phyloP scores from a whole-genome alignment of 2,113 vertebrate genomes.

The Mustelus asterias region DNA sequence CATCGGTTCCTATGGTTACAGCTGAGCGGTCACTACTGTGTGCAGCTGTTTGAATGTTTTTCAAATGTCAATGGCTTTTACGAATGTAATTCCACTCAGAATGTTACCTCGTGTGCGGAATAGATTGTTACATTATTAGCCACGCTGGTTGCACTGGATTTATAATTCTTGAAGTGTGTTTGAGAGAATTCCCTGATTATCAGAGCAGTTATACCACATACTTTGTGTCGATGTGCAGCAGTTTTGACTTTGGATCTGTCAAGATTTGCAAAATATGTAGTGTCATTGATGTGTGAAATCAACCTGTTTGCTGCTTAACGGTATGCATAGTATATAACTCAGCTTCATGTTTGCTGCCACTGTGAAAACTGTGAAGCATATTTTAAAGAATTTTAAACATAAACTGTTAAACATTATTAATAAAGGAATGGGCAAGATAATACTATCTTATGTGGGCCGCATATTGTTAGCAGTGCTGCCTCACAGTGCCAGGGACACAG shows the following conservation, averaged over 20 bases:
- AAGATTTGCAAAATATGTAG: neutral
- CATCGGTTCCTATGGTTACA: neutral
- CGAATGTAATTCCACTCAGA: neutral
- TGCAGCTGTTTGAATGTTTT: constrained; percentile 21
- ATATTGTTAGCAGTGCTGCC: neutral
- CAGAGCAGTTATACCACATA: neutral
- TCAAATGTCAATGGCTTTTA: neutral
- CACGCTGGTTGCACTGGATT: neutral
- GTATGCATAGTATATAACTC: neutral
- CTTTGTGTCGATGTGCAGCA: neutral
- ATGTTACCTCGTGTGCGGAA: neutral
- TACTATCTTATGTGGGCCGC: neutral
- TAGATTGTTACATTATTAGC: neutral
- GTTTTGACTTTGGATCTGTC: neutral
- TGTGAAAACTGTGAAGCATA: neutral
- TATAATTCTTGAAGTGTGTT: neutral
- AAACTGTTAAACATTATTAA: neutral
- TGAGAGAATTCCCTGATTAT: neutral
- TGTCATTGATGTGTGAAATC: neutral
- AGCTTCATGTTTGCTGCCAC: neutral
- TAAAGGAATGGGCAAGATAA: neutral
- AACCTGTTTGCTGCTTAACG: neutral
- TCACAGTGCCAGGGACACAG: too few relatives aligned
- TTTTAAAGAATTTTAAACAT: neutral
- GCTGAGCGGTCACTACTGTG: neutral